Evolutionary conservation across 2,113 vertebrate species (phyloP), one percentile per base, ranked within the genome.

Genomic region (Orientallactaga bullata): DNA sequence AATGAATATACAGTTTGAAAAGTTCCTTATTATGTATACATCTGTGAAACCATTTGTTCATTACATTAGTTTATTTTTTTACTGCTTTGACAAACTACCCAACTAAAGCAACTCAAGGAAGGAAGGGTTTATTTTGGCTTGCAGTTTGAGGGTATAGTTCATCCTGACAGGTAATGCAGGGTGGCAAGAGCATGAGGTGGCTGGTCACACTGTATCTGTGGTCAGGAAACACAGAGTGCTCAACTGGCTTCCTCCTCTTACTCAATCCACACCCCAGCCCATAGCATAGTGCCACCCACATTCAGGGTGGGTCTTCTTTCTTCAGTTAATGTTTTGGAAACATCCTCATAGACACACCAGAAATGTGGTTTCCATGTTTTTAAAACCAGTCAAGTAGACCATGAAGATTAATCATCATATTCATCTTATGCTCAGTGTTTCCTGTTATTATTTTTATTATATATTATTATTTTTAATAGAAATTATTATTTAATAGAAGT

Each of bases 401-500:
- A n/a, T 85, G 32, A 85, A 69, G 81, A 84, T 68, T 84, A 69
- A 35, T 85, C 39, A 39, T 72, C n/a, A 28, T 16, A 47, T 8
- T 47, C 42, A 47, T 47, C 8, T 47, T 47, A 47, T 47, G 42
- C 42, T 47, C 42, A 47, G 42, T 47, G 8, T 47, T 47, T 47
- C 8, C 42, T 47, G 8, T 47, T 47, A 47, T 47, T 47, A 47
- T 95, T 85, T 47, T 47, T 47, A 47, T 47, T 47, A 47, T 47
- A 47, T 47, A 47, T 47, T 47, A 47, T 47, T 47, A 47, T 47
- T 47, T 47, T 47, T 47, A n/a, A n/a, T n/a, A n/a, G n/a, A n/a
- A n/a, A n/a, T 87, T 32, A 61, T 87, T 42, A 60, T 88, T 88
- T 74, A 91, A 84, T 89, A 81, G 77, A 91, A 94, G 86, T 77